Evolutionary conservation across 2,888 invertebrate species (phyloP).

Genomic region (Bedellia somnulentella): DNA sequence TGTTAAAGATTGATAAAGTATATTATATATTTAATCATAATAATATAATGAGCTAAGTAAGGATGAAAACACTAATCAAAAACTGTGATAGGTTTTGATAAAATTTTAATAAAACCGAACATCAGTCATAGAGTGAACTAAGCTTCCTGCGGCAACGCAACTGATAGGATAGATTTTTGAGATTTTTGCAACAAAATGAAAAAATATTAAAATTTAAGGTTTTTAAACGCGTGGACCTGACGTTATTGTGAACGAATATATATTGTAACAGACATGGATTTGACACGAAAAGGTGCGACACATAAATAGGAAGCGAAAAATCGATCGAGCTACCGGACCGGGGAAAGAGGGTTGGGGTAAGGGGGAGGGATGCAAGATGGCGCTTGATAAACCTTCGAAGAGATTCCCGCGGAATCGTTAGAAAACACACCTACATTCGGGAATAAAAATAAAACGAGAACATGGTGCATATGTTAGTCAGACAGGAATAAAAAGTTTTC

Average conservation of each 20-base stretch:
- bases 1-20: constrained; percentile 58
- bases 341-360: constrained; percentile 9
- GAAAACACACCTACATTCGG: constrained; percentile 13
- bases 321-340: constrained; percentile 30
- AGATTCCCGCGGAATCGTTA: constrained; percentile 9
- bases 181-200: constrained; percentile 6
- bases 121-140: background rate
- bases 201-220: no score
- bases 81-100: constrained; percentile 63
- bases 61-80: constrained; percentile 57
- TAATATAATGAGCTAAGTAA: constrained; percentile 51
- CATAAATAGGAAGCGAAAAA: constrained; percentile 15
- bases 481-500: constrained; percentile 41
- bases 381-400: constrained; percentile 7
- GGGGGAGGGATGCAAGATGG: constrained; percentile 12
- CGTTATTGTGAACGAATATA: no score
- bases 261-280: constrained; percentile 10
- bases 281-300: constrained; percentile 11
- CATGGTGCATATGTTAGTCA: constrained; percentile 49
- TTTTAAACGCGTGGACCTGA: no score
- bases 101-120: constrained; percentile 39
- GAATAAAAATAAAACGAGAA: constrained; percentile 30
- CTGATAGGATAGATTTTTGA: constrained; percentile 15
- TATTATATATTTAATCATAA: constrained; percentile 57
- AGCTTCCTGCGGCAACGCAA: constrained; percentile 2